These are phyloP conservation scores for Sesia apiformis DNA, from an alignment of 2,888 invertebrate genomes.

Conservation along the genomic window DNA sequence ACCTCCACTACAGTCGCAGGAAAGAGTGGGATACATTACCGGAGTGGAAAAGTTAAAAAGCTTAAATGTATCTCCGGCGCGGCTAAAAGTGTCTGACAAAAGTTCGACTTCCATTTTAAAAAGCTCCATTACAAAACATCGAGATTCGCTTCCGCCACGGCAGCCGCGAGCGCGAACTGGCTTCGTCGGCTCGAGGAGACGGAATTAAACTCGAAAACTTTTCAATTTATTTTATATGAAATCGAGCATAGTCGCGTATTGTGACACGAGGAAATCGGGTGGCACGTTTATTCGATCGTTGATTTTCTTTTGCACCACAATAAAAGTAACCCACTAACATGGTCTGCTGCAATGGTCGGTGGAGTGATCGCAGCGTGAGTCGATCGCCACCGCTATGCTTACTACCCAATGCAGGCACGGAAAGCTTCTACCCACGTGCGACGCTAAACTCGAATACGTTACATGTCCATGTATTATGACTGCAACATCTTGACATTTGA, in stretches of 20 bases:
- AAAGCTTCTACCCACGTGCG: constrained; percentile 35
- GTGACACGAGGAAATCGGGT: constrained; percentile 30
- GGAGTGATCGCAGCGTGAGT: neutral
- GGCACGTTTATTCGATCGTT: constrained; percentile 6
- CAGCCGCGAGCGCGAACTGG: constrained; percentile 51
- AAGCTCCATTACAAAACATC: constrained; percentile 75
- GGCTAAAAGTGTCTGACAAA: constrained; percentile 75
- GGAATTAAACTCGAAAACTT: constrained; percentile 66
- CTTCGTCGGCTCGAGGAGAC: constrained; percentile 42
- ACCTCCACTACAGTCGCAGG: constrained; percentile 44
- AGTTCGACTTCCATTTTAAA: constrained; percentile 75
- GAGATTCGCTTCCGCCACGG: constrained; percentile 71
- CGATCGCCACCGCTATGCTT: neutral
- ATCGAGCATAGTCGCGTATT: constrained; percentile 44
- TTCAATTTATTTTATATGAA: constrained; percentile 65
- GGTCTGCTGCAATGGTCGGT: neutral
- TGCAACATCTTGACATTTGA: constrained; percentile 21
- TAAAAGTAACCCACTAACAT: neutral
- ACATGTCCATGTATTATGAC: constrained; percentile 34
- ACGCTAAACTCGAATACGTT: constrained; percentile 67
- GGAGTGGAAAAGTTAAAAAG: constrained; percentile 75
- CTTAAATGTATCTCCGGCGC: constrained; percentile 73
- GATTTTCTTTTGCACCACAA: too few relatives aligned
- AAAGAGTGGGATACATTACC: constrained; percentile 71
- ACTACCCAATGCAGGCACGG: constrained; percentile 23